Evolutionary conservation across 2,113 vertebrate species (phyloP).

Genomic region (Tachuris rubrigastra): DNA sequence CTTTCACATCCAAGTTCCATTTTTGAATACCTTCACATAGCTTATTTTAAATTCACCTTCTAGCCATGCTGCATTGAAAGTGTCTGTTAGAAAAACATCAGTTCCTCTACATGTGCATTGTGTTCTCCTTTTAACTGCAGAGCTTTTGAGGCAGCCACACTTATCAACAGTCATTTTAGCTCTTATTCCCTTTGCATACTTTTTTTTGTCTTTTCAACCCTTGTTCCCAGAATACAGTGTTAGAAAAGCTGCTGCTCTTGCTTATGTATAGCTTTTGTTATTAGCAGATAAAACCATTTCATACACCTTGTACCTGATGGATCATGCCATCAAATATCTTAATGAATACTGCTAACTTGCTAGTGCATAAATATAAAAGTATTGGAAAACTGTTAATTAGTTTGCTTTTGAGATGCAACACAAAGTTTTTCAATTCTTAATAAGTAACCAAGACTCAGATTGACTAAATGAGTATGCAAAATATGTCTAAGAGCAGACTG

Average conservation of each 20-base stretch:
- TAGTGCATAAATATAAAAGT: neutral
- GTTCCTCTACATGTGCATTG: neutral
- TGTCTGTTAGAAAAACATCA: neutral
- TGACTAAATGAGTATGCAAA: neutral
- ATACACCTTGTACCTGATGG: neutral
- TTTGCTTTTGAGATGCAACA: neutral
- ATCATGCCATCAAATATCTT: neutral
- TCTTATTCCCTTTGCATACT: neutral
- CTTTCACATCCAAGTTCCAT: neutral
- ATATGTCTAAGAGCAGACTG: neutral
- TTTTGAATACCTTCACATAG: neutral
- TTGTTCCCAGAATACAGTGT: neutral
- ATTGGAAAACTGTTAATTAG: neutral
- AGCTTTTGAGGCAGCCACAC: neutral
- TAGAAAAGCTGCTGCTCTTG: neutral
- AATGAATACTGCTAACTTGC: neutral
- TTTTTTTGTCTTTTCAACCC: neutral
- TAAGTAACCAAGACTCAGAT: neutral
- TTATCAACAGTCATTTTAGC: neutral
- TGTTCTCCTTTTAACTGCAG: neutral
- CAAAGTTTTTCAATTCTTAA: neutral
- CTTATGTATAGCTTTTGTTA: neutral
- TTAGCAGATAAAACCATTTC: neutral
- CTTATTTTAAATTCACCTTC: neutral
- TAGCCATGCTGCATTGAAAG: neutral